Evolutionary conservation across 2,797 vertebrate genomes (phyloP), one percentile per base, ranked within the genome.

Genomic region (Craterocephalus amniculus): DNA sequence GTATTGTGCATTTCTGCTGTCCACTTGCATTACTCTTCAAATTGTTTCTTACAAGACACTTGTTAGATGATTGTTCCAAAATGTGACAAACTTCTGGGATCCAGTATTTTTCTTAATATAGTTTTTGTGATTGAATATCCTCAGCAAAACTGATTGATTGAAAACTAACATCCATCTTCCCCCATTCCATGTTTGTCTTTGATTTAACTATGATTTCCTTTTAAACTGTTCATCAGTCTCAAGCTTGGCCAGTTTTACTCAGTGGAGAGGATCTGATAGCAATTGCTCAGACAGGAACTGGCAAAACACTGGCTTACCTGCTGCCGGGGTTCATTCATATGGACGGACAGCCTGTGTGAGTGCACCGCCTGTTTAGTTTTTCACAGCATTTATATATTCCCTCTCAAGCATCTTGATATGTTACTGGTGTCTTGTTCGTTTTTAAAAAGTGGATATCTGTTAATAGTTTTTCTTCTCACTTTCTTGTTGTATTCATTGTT

Each of bases 321-420:
- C 94, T 99, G 81, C 98, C 98, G 20, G 98, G 97, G 65, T 98
- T 99, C 85, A 97, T 99, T 85, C 98, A 99, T 85, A 94, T 99
- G 93, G 96, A 97, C 57, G 95, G 93, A 62, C 98, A 99, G 58
- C 94, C 94, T 72, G 4, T 95, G 98, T 99, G 95, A 96, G 96
- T 74, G 12, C 43, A 32, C 4, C 10, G 58, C 40, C 40, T 18
- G 16, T 43, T 43, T 43, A 16, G 1, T 31, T 43, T 40, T n/a
- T 27, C 11, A 20, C 13, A 2, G 12, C 9, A 45, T 45, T 45
- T 2, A n/a, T 16, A 51, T 51, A 26, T 24, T 51, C 6, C n/a
- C 22, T 24, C 18, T 24, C 9, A 4, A 3, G 48, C 48, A 22
- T 49, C 48, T 49, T 24, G 18, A 49, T 10, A 24, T 22, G 9